Evolutionary conservation across 2,113 vertebrate genomes (phyloP), one percentile per base, ranked within the genome.

Genomic region (Thunnus maccoyii): DNA sequence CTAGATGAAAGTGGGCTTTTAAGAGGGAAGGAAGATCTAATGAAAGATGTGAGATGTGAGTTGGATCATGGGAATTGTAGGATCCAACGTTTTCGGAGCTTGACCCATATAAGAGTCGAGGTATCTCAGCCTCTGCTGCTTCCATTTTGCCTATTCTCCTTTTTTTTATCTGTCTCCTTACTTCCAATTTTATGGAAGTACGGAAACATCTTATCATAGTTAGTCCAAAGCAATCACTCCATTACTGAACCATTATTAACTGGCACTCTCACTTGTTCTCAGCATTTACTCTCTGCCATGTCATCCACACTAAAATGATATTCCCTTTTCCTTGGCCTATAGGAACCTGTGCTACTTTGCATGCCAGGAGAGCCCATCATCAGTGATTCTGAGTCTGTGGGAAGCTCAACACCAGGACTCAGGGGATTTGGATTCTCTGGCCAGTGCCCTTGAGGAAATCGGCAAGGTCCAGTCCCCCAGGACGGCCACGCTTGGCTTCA

Each of bases 341-440:
- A 99, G 98, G 95, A 99, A 99, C 80, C 94, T 99, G 84, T 95
- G 96, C 73, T 99, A 98, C 87, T 99, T 99, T 81, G 97, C 97
- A 58, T 95, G 96, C 13, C 97, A 98, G 74, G 96, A 94, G 89
- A 99, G 98, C 81, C 98, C 98, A 0, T 98, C 98, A 0, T 96
- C 97, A 0, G 97, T 97, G 91, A 99, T 99, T 88, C 94, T 99
- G 95, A 98, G 97, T 91, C 96, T 99, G 73, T 99, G 98, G 98
- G 98, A 99, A 89, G 97, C 97, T 10, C 96, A 96, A 69, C 97
- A 99, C 91, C 97, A 97, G 77, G 97, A 97, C 6, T 96, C 97
- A 0, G 97, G 96, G 5, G 97, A 99, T 89, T 96, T 99, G 84
- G 98, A 99, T 95, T 98, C 97, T 66, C 93, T 99, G 78, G 98